Base-by-base conservation (phyloP, 2,113 vertebrate genomes). In the Lutjanus erythropterus region DNA sequence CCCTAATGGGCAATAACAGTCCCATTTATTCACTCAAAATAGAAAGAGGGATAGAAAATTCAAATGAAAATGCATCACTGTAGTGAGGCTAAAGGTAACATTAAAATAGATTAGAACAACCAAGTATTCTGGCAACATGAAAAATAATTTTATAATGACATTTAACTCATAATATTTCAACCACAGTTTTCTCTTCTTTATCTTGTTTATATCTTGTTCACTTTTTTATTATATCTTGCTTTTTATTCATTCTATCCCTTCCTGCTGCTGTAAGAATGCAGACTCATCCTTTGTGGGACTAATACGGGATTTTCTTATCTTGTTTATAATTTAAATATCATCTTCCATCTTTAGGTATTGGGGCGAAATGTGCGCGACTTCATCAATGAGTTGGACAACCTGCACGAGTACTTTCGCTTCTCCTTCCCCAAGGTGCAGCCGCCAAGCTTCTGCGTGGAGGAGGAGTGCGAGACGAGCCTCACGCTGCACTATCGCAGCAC, bases 381-480 rank as follows among this genome's bases (percentile, higher is more conserved):
- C 88, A 95, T 96, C 90, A 96, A 94, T 11, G 94, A 94, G 76
- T 87, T 95, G 86, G 94, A 95, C 83, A 95, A 95, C 83, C 86
- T 95, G 83, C 94, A 95, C 19, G 93, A 95, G 86, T 95, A 95
- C 53, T 94, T 95, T 25, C 94, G 89, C 84, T 96, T 95, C 88
- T 95, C 94, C 53, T 95, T 95, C 87, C 95, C 93, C 62, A 95
- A 95, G 71, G 92, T 95, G 23, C 94, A 95, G 91, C 94, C 94
- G 0, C 95, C 94, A 1, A 94, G 94, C 67, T 95, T 95, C 85
- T 94, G 93, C 27, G 94, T 95, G 80, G 93, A 95, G 86, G 93
- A 95, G 52, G 93, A 96, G 61, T 94, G 94, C 18, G 94, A 95
- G 67, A 94, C 90, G 0, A 95, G 95, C 75, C 88, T 95, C 52